phyloP scores from a whole-genome alignment of 2,113 vertebrate species.

The Canis aureus region DNA sequence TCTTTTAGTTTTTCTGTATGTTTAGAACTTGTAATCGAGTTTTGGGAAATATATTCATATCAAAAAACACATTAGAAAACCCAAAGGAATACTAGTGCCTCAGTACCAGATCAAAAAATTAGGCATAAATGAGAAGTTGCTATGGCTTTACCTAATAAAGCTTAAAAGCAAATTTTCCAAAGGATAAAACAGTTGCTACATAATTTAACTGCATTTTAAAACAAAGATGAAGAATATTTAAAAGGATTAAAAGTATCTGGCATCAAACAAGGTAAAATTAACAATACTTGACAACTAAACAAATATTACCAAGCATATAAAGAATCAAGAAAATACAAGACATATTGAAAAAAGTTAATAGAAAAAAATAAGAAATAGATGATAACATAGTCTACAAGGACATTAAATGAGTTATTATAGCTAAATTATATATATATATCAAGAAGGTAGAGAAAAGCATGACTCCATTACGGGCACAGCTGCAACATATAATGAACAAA shows the following conservation, averaged over 20 bases:
- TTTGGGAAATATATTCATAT: background rate
- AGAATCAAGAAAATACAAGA: background rate
- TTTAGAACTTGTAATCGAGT: background rate
- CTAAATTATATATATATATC: background rate
- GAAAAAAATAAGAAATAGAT: too few species aligned
- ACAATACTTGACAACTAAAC: background rate
- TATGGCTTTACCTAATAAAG: background rate
- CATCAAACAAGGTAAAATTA: background rate
- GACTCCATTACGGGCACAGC: background rate
- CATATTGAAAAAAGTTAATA: background rate
- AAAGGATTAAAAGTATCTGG: background rate
- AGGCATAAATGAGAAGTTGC: background rate
- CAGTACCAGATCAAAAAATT: background rate
- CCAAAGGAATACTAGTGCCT: background rate
- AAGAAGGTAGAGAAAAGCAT: background rate
- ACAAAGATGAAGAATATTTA: background rate
- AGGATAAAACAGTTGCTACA: background rate
- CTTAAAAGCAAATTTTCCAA: background rate
- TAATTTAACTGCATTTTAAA: background rate
- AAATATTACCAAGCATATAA: background rate
- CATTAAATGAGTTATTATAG: background rate
- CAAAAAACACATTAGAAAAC: background rate
- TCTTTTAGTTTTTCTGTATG: background rate
- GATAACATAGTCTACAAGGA: background rate
- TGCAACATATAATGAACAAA: background rate